Conservation (phyloP, 2,888 invertebrate species). For the Eucera pruinosa region DNA sequence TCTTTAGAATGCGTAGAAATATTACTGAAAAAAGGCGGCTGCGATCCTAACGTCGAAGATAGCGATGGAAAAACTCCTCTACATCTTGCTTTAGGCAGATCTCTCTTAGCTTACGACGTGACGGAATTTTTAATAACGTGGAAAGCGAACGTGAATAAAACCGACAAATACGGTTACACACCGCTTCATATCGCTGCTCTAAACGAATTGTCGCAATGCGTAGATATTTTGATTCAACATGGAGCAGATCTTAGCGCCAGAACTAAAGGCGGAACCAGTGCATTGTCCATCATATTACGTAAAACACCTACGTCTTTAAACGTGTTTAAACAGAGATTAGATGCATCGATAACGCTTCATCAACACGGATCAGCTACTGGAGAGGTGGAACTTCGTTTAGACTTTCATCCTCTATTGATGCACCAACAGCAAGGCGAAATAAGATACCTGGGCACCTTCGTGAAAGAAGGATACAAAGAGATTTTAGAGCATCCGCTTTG, state of each 20-base stretch:
- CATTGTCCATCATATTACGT: conserved; percentile 92
- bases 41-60: conserved; percentile 92
- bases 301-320: conserved; percentile 94
- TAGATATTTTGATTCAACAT: conserved; percentile 92
- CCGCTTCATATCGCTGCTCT: conserved; percentile 94
- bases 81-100: conserved; percentile 94
- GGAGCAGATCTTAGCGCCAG: conserved; percentile 95
- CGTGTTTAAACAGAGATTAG: conserved; percentile 92
- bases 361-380: conserved; percentile 91
- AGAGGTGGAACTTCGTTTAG: conserved; percentile 92
- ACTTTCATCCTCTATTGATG: conserved; percentile 92
- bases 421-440: conserved; percentile 94
- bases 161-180: conserved; percentile 94
- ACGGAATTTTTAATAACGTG: conserved; percentile 91
- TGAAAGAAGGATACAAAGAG: conserved; percentile 95
- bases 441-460: conserved; percentile 93
- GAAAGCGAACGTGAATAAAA: conserved; percentile 93
- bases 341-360: conserved; percentile 91
- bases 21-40: conserved; percentile 89
- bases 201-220: conserved; percentile 93
- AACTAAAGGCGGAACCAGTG: conserved; percentile 94
- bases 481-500: conserved; percentile 94
- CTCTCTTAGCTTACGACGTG: conserved; percentile 92
- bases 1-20: conserved; percentile 93
- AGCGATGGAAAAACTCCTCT: conserved; percentile 92